Evolutionary conservation across 2,113 vertebrate species (phyloP), one percentile per base, ranked within the genome.

Genomic region (Pseudorectes ferrugineus): DNA sequence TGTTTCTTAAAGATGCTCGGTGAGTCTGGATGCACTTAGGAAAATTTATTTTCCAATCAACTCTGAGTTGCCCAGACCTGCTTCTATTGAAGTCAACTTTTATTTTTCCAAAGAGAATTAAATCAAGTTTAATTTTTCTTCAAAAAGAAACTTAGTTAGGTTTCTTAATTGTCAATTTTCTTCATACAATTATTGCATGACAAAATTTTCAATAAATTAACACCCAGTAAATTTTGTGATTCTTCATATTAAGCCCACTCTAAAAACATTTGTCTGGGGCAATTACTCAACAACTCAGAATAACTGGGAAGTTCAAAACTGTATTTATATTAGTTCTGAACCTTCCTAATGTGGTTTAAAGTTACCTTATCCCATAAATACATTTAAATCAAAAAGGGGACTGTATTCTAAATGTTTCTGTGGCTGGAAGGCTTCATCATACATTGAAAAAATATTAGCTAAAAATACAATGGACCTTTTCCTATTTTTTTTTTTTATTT

Each of bases 21-120:
- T 92, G 49, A 96, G 85, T 95, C 93, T 97, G 96, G 94, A 94
- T 95, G 68, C 85, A 95, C 68, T 97, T 97, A 96, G 78, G 81
- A 88, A 96, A 97, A 97, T 96, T 97, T 97, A 94, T 97, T 97
- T 97, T 95, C 90, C 96, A 97, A 73, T 91, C 2, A 54, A 92
- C 81, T 87, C 85, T 75, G 77, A 82, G 74, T 94, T 92, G 75
- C 78, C 83, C 78, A 84, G 91, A 88, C 72, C 58, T 92, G 63
- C 55, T 85, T 86, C 82, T 85, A 61, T 63, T 89, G 80, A 95
- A 93, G 88, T 92, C 71, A 78, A 84, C 35, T 14, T 85, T 84
- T 89, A 90, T 95, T 95, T 82, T 88, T 25, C 45, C 62, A 46
- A 86, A 78, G 25, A 85, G 21, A 92, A 88, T 90, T 93, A 79